Conservation (phyloP, 2,113 vertebrate genomes). For the mouse (Mus musculus) region GRCm39 chr1:170574501-170575000, state of each 20-base stretch:
- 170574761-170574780: conserved; percentile 84
- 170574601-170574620: neutral
- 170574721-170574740: conserved; percentile 97
- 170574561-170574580: neutral
- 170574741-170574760: conserved; percentile 97
- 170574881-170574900: neutral
- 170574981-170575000: neutral
- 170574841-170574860: neutral
- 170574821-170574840: neutral
- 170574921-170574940: neutral
- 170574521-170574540: conserved; percentile 33
- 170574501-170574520: neutral
- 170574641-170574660: neutral
- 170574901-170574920: neutral
- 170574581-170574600: neutral
- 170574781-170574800: conserved; percentile 53
- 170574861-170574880: neutral
- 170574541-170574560: conserved; percentile 12
- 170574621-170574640: neutral
- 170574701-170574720: conserved; percentile 97
- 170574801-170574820: neutral
- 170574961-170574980: neutral
- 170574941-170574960: neutral
- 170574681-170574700: conserved; percentile 95
- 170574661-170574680: conserved; percentile 91